phyloP scores from a whole-genome alignment of 2,797 vertebrate species.

The Phoxinus dragarum region DNA sequence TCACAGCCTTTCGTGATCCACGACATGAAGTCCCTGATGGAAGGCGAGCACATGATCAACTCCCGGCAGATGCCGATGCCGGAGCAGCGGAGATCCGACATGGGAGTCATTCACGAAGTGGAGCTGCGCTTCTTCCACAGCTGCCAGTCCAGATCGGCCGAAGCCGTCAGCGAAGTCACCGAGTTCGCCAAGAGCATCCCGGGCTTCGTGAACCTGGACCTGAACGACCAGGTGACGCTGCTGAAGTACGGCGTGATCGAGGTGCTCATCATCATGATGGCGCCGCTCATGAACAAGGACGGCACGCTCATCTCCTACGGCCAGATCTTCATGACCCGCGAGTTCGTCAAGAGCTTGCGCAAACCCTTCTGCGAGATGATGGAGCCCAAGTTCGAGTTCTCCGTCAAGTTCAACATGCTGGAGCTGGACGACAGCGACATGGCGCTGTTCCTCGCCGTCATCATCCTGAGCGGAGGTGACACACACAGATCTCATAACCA shows the following conservation, averaged over 20 bases:
- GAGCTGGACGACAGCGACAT: slow-evolving; percentile 98
- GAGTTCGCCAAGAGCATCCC: slow-evolving; percentile 98
- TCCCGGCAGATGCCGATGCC: slow-evolving; percentile 83
- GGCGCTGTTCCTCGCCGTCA: slow-evolving; percentile 97
- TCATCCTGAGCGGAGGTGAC: slow-evolving; percentile 95
- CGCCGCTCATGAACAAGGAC: slow-evolving; percentile 98
- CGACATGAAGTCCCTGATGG: slow-evolving; percentile 95
- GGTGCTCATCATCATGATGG: slow-evolving; percentile 95
- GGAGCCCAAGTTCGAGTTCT: slow-evolving; percentile 99
- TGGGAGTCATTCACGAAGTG: slow-evolving; percentile 67
- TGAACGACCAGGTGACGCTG: slow-evolving; percentile 96
- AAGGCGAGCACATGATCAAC: slow-evolving; percentile 95
- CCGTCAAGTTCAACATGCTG: slow-evolving; percentile 96
- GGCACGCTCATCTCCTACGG: slow-evolving; percentile 95
- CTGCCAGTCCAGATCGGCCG: slow-evolving; percentile 94
- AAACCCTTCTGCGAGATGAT: slow-evolving; percentile 96
- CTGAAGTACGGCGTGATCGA: slow-evolving; percentile 97
- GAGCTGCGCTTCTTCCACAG: slow-evolving; percentile 96
- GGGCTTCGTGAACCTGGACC: slow-evolving; percentile 91
- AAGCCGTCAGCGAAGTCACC: slow-evolving; percentile 95
- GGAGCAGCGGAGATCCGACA: slow-evolving; percentile 71
- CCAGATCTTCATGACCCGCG: slow-evolving; percentile 97
- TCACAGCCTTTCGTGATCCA: slow-evolving; percentile 95
- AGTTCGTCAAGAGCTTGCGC: slow-evolving; percentile 96
- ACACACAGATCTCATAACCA: not conserved